These are phyloP conservation scores for Lobophora halterata DNA, from an alignment of 2,888 invertebrate genomes.

Conservation along the genomic window DNA sequence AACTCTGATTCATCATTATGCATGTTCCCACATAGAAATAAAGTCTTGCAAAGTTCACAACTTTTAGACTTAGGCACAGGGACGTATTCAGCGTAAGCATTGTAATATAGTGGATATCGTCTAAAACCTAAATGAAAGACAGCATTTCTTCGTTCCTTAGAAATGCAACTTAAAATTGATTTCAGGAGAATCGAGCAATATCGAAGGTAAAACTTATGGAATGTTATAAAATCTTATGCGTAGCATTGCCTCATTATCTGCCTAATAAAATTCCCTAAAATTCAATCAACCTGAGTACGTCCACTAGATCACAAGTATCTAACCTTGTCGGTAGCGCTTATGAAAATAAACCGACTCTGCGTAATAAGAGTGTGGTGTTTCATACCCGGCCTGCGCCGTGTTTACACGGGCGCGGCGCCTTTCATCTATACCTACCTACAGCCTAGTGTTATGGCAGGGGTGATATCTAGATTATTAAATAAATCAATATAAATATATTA, in stretches of 20 bases:
- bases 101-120: no score
- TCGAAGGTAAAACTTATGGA: background rate
- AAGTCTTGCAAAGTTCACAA: constrained; percentile 10
- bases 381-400: constrained; percentile 24
- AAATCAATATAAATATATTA: no score
- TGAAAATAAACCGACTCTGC: constrained; percentile 31
- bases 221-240: no score
- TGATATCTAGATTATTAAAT: constrained; percentile 8
- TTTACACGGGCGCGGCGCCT: constrained; percentile 31
- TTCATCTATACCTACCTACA: constrained; percentile 26
- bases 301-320: constrained; percentile 4
- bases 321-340: constrained; percentile 16
- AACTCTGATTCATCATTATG: constrained; percentile 17
- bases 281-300: constrained; percentile 7
- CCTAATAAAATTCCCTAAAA: no score
- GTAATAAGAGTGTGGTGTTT: constrained; percentile 26
- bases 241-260: no score
- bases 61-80: constrained; percentile 3
- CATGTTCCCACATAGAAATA: constrained; percentile 9
- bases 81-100: constrained; percentile 5
- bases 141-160: no score
- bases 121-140: no score
- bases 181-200: no score
- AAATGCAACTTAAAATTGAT: no score
- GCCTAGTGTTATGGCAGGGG: constrained; percentile 19